Base-by-base conservation (phyloP, 2,797 vertebrate genomes). In the Trematomus bernacchii region DNA sequence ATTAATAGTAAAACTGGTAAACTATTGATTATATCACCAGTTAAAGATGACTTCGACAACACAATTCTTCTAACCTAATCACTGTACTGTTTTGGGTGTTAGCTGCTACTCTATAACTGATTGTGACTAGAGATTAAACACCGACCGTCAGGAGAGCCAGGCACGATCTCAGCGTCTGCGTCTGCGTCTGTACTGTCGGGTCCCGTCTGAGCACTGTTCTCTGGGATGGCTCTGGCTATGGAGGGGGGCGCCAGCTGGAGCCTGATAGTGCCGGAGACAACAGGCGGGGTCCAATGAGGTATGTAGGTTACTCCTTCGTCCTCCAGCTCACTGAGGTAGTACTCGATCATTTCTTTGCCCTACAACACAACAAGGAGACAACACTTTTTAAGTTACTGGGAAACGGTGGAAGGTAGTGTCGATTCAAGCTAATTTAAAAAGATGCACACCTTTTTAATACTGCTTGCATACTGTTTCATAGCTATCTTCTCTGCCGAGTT, bases 341-440 rank as follows among this genome's bases (percentile, higher is more conserved):
- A 96, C 55, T 99, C 97, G 2, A 98, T 97, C 66, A 99, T 98
- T 89, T 99, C 98, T 85, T 98, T 99, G 47, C 97, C 97, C 97
- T 99, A 81, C 5, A 66, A 83, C 62, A 66, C 1, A 53, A 11
- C 11, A 57, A 19, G 9, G 54, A 71, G 3, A 52, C 33, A 6
- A 43, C 18, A 76, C 14, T 16, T 30, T 16, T 30, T 11, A 8
- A 6, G 3, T 66, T 52, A 46, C 40, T 57, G 23, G 13, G 37
- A 50, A 13, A 10, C 10, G 8, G 47, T 27, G 15, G 15, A 16
- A 23, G 65, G 57, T 0, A 23, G 4, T 33, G 3, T n/a, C 14
- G 33, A 54, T 33, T 52, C 9, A 16, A 10, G 6, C 21, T 0
- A 16, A 6, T 7, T 18, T 15, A 51, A 43, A 65, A 43, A 65